These are phyloP conservation scores for Lithophane socia DNA, from an alignment of 2,888 invertebrate genomes.

Conservation along the genomic window DNA sequence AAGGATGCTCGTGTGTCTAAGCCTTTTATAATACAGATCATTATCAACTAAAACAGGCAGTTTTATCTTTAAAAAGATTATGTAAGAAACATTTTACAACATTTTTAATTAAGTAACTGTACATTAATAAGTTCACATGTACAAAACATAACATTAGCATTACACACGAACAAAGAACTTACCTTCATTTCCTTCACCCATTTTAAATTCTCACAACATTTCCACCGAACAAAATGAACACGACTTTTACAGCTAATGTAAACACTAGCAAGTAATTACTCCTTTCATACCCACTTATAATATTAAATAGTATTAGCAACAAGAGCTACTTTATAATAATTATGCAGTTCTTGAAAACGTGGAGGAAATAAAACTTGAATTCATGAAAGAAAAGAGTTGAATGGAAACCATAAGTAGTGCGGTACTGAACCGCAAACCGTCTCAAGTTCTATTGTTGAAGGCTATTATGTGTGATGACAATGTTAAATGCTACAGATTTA, in stretches of 20 bases:
- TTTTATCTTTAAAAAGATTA: background rate
- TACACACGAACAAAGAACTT: conserved; percentile 14
- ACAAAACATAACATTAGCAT: conserved; percentile 5
- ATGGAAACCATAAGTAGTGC: conserved; percentile 32
- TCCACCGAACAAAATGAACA: conserved; percentile 37
- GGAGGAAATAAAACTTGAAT: conserved; percentile 38
- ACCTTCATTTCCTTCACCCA: conserved; percentile 10
- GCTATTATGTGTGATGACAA: conserved; percentile 30
- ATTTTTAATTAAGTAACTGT: background rate
- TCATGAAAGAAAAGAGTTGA: conserved; percentile 49
- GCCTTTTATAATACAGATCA: background rate
- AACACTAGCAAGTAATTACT: conserved; percentile 49
- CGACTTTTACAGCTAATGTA: conserved; percentile 42
- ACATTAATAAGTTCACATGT: conserved; percentile 1
- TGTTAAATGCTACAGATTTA: conserved; percentile 33
- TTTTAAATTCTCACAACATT: conserved; percentile 39
- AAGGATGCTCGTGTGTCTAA: background rate
- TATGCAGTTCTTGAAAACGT: conserved; percentile 34
- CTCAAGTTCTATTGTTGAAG: conserved; percentile 46
- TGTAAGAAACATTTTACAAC: background rate
- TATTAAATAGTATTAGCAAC: conserved; percentile 48
- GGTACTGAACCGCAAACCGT: conserved; percentile 15
- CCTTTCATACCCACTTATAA: conserved; percentile 41
- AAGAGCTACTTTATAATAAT: conserved; percentile 36
- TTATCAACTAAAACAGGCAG: background rate